Percentiles rank a stretch among this genome's conserved stretches.
Conservation (phyloP, 2,113 vertebrate genomes). For the Chelonoidis abingdonii region DNA sequence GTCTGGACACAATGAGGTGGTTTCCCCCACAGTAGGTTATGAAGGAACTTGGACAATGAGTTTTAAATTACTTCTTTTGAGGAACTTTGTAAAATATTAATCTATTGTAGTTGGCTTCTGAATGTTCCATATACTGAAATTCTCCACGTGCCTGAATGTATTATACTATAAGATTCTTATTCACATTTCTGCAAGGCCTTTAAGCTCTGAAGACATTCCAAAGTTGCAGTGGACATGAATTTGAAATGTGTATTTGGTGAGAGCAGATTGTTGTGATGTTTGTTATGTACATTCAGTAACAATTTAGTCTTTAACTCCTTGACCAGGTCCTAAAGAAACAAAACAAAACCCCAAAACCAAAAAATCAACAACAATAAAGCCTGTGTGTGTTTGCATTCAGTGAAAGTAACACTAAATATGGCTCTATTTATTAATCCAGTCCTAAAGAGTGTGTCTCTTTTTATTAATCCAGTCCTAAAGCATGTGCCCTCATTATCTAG, state of each 20-base stretch:
- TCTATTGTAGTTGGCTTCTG: not conserved
- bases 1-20: not conserved
- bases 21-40: not conserved
- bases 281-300: not conserved
- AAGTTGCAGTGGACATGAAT: not conserved
- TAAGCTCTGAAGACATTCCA: not conserved
- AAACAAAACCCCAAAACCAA: not conserved
- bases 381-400: not conserved
- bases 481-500: not conserved
- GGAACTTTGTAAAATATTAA: not conserved
- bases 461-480: too few species aligned
- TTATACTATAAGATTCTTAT: not conserved
- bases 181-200: not conserved
- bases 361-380: not conserved
- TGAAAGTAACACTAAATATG: not conserved
- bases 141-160: not conserved
- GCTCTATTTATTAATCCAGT: not conserved
- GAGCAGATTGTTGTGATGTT: not conserved
- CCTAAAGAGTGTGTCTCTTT: too few species aligned
- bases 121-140: not conserved
- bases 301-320: not conserved
- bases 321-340: not conserved
- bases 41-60: not conserved
- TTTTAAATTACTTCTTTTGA: not conserved
- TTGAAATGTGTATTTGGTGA: not conserved